phyloP scores from a whole-genome alignment of 2,888 invertebrate species.

The Petrolisthes manimaculis region DNA sequence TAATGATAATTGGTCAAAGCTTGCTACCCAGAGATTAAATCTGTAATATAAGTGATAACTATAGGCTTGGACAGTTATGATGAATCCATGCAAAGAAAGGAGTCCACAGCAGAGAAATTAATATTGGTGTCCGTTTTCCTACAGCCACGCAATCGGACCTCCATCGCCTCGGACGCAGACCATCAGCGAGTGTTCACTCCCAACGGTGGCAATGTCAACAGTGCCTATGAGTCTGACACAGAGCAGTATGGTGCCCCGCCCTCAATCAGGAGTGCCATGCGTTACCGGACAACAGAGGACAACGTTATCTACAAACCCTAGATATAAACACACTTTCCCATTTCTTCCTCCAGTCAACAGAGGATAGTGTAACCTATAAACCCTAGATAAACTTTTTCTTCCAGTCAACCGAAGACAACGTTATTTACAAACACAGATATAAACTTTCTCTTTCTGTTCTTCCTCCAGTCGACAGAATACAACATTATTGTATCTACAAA shows the following conservation, averaged over 20 bases:
- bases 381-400: not conserved
- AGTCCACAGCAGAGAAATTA: not conserved
- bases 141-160: slow-evolving; percentile 54
- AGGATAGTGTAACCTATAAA: not conserved
- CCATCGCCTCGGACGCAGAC: slow-evolving; percentile 65
- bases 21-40: not conserved
- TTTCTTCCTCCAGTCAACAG: slow-evolving; percentile 3
- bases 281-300: slow-evolving; percentile 43
- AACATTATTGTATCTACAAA: no score
- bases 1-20: not conserved
- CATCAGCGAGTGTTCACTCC: slow-evolving; percentile 65
- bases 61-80: not conserved
- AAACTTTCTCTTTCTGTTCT: no score
- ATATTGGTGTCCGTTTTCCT: not conserved
- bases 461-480: no score
- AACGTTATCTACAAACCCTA: slow-evolving; percentile 54
- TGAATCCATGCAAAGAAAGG: not conserved
- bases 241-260: slow-evolving; percentile 58
- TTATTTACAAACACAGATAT: no score
- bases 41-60: not conserved
- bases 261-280: slow-evolving; percentile 44
- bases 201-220: slow-evolving; percentile 57
- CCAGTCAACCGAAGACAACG: not conserved
- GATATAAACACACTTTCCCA: not conserved
- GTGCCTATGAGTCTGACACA: slow-evolving; percentile 63